A percentile compares a stretch with the other conserved stretches of the same genome.
Evolutionary conservation across 2,888 invertebrate species (phyloP).

Genomic region (Oxyscelio sp.): DNA sequence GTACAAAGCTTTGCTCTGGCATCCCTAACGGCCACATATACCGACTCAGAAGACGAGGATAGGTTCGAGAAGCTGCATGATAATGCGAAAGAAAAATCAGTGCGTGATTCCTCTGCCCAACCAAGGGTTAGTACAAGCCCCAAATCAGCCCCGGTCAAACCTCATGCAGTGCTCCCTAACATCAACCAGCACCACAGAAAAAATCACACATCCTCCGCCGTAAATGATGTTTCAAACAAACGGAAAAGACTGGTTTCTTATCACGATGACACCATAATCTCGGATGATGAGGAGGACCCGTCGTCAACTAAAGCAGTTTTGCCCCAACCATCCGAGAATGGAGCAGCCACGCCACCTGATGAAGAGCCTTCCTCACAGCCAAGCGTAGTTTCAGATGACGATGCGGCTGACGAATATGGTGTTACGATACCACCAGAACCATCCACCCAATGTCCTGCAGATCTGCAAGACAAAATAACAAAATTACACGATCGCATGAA

Average conservation of each 20-base stretch:
- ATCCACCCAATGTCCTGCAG: conserved; percentile 94
- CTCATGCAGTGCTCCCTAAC: conserved; percentile 64
- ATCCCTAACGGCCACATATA: conserved; percentile 96
- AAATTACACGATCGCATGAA: conserved; percentile 94
- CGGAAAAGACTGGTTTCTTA: too few species aligned
- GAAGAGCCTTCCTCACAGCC: too few species aligned
- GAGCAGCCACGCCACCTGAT: too few species aligned
- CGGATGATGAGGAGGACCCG: too few species aligned
- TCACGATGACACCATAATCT: too few species aligned
- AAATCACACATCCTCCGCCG: conserved; percentile 83
- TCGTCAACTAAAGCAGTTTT: too few species aligned
- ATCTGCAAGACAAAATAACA: conserved; percentile 95
- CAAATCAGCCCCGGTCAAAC: conserved; percentile 85
- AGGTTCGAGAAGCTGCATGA: conserved; percentile 91
- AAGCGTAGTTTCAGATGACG: too few species aligned
- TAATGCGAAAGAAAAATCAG: conserved; percentile 86
- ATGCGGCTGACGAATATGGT: too few species aligned
- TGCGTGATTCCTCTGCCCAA: conserved; percentile 84
- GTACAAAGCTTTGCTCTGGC: conserved; percentile 91
- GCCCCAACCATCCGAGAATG: too few species aligned
- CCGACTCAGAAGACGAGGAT: conserved; percentile 97
- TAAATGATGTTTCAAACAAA: conserved; percentile 83
- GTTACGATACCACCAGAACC: too few species aligned
- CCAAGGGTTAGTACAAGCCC: conserved; percentile 85
- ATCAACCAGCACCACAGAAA: conserved; percentile 60